A percentile compares a stretch with the other conserved stretches of the same genome.
These are phyloP conservation scores for Cataglyphis hispanica DNA, from an alignment of 1,140 invertebrate species.

Conservation along the genomic window DNA sequence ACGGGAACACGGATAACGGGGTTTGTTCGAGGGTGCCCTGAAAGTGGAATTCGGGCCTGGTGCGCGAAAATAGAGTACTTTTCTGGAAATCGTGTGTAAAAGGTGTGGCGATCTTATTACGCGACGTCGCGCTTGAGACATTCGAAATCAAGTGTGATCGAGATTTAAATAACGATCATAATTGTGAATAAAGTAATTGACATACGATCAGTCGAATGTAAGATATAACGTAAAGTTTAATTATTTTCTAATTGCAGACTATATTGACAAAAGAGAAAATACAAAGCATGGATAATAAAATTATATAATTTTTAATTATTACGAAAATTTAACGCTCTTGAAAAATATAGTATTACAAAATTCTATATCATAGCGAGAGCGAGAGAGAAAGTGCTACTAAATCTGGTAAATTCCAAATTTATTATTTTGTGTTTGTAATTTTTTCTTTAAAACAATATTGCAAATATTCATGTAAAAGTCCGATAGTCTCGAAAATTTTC, in stretches of 20 bases:
- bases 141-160: not conserved
- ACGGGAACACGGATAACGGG: slow-evolving; percentile 14
- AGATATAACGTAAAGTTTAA: not conserved
- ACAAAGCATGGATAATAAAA: not conserved
- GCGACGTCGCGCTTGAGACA: not conserved
- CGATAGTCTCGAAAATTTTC: not conserved
- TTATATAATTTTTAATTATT: not conserved
- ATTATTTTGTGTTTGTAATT: not conserved
- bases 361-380: not conserved
- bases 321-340: not conserved
- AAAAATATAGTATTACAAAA: not conserved
- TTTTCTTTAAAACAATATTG: not conserved
- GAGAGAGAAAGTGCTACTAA: not conserved
- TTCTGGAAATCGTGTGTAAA: slow-evolving; percentile 14
- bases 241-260: slow-evolving; percentile 3
- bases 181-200: not conserved
- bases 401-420: not conserved
- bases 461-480: not conserved
- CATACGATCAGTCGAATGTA: not conserved
- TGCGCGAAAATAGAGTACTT: slow-evolving; percentile 50
- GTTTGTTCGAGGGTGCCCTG: slow-evolving; percentile 13
- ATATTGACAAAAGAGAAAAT: not conserved
- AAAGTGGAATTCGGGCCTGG: slow-evolving; percentile 2
- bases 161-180: not conserved
- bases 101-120: not conserved